These are phyloP conservation scores for Escarpia spicata DNA, from an alignment of 2,888 invertebrate species.

Conservation along the genomic window DNA sequence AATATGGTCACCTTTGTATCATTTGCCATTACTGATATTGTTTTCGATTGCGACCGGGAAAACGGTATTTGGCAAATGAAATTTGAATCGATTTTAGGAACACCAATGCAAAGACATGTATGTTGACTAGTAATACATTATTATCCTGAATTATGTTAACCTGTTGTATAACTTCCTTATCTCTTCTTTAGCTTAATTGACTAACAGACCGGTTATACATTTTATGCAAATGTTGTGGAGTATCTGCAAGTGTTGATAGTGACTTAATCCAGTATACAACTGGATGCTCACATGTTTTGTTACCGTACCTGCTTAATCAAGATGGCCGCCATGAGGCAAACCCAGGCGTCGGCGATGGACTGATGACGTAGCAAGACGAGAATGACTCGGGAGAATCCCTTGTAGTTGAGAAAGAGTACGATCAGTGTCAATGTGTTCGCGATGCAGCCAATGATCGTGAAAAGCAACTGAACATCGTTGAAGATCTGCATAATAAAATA, in stretches of 20 bases:
- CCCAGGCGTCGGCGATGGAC: conserved; percentile 35
- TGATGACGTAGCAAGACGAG: conserved; percentile 38
- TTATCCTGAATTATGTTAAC: background rate
- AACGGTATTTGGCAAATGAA: background rate
- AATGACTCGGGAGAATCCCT: conserved; percentile 37
- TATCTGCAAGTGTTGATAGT: background rate
- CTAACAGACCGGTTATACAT: background rate
- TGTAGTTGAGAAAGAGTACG: conserved; percentile 28
- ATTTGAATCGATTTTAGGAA: background rate
- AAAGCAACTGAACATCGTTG: conserved; percentile 34
- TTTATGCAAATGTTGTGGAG: background rate
- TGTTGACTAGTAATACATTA: background rate
- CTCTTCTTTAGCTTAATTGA: background rate
- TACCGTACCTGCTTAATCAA: conserved; percentile 18
- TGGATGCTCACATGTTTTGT: background rate
- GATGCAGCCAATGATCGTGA: conserved; percentile 33
- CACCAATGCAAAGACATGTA: background rate
- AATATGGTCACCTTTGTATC: background rate
- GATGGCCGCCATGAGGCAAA: conserved; percentile 33
- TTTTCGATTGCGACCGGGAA: background rate
- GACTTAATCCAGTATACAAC: background rate
- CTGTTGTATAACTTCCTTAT: background rate
- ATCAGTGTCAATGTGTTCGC: conserved; percentile 37
- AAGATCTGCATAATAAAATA: conserved; percentile 28
- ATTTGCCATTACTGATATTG: background rate